These are phyloP conservation scores for Drosophila austrosaltans DNA, from an alignment of 2,888 invertebrate genomes.

Conservation along the genomic window DNA sequence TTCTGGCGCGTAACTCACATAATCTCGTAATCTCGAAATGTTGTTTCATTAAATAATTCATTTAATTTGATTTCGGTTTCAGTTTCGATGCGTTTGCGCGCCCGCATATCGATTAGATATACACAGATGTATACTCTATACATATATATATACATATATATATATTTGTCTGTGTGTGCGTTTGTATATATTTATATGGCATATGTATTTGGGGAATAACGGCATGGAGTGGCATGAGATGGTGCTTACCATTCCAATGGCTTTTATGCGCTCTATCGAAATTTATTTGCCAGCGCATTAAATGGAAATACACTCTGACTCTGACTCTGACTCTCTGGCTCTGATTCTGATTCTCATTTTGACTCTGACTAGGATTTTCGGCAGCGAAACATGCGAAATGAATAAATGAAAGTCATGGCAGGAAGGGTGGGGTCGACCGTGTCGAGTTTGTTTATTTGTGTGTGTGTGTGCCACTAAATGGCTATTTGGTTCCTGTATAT, in stretches of 20 bases:
- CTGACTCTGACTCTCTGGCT: not conserved
- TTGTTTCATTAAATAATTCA: constrained; percentile 76
- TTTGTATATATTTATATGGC: not conserved
- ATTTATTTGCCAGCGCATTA: constrained; percentile 67
- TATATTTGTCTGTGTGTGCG: constrained; percentile 3
- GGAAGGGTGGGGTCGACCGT: constrained; percentile 3
- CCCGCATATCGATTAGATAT: constrained; percentile 39
- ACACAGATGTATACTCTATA: not conserved
- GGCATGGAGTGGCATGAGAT: not conserved
- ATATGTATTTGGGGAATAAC: not conserved
- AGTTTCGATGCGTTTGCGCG: constrained; percentile 20
- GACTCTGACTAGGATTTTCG: constrained; percentile 19
- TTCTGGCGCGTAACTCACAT: constrained; percentile 76
- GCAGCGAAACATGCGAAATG: constrained; percentile 22
- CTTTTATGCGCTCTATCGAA: constrained; percentile 62
- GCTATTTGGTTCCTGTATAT: constrained; percentile 38
- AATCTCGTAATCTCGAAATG: constrained; percentile 71
- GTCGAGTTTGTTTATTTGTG: constrained; percentile 1
- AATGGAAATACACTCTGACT: constrained; percentile 45
- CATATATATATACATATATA: not conserved
- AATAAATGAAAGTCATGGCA: constrained; percentile 24
- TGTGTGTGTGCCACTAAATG: constrained; percentile 37
- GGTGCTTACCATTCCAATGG: constrained; percentile 43
- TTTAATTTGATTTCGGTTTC: constrained; percentile 74
- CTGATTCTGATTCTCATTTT: constrained; percentile 2